phyloP scores from a whole-genome alignment of 2,797 vertebrate genomes.

The Microctenopoma lineatum region DNA sequence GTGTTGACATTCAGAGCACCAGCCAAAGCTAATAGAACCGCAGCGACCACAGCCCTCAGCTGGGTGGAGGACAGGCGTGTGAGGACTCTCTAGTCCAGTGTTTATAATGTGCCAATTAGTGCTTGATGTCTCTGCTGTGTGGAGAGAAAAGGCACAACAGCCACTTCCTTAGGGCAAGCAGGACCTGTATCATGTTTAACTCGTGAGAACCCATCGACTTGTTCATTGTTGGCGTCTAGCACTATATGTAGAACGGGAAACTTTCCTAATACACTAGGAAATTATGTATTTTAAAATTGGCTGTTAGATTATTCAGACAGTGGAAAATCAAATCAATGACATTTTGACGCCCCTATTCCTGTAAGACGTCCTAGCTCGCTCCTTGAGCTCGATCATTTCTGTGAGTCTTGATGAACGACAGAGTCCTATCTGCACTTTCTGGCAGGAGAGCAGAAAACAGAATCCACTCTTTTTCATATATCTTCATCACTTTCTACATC shows the following conservation, averaged over 20 bases:
- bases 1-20: slow-evolving; percentile 60
- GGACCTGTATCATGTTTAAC: slow-evolving; percentile 10
- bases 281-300: not conserved
- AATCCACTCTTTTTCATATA: not conserved
- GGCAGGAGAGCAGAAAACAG: not conserved
- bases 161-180: slow-evolving; percentile 54
- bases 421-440: not conserved
- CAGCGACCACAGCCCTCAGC: slow-evolving; percentile 26
- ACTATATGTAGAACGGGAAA: not conserved
- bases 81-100: slow-evolving; percentile 13
- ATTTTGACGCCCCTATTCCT: not conserved
- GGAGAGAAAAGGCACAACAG: slow-evolving; percentile 36
- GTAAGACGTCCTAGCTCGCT: not conserved
- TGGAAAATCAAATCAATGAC: not conserved
- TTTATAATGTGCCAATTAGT: slow-evolving; percentile 46
- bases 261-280: not conserved
- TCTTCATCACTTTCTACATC: slow-evolving; percentile 16
- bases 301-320: not conserved
- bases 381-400: slow-evolving; percentile 1
- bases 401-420: slow-evolving; percentile 15
- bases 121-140: slow-evolving; percentile 40
- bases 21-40: slow-evolving; percentile 60
- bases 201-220: slow-evolving; percentile 13
- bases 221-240: not conserved
- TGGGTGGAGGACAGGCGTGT: slow-evolving; percentile 18